Base-by-base conservation (phyloP, 2,113 vertebrate genomes). In the Rhodinocichla rosea region DNA sequence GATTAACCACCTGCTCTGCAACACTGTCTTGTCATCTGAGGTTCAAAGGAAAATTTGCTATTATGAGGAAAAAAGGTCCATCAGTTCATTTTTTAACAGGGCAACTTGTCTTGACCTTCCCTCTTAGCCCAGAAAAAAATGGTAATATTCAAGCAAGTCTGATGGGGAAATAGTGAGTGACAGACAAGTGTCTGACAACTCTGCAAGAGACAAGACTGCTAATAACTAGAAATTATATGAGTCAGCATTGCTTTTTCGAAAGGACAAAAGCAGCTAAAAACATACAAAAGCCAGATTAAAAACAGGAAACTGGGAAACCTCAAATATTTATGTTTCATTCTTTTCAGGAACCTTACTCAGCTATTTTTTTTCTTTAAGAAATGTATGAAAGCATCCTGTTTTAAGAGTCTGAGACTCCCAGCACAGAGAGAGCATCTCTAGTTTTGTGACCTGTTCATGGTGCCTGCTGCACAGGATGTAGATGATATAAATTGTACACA, bases 241-340 rank as follows among this genome's bases (percentile, higher is more conserved):
- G 6, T 20, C 44, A 52, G 26, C 7, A 11, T 2, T 15, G 17
- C 28, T 79, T 64, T 5, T 63, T 89, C 44, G 15, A 59, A 63
- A 77, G 44, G 40, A 23, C 11, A 52, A 44, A 1, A 1, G 14
- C 44, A 79, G 52, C 13, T 37, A 65, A 57, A 76, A 84, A 8
- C 9, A 84, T 23, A 52, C 35, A 82, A 89, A 92, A 42, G 9
- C 2, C 2, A 74, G 39, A 65, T 30, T 52, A 24, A 67, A 78
- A 82, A 24, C 49, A 44, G 37, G 24, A 87, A 94, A 63, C 32
- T 6, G 27, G n/a, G 27, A 84, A 65, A 59, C 13, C 11, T 33
- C 0, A 0, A 53, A 64, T 55, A 90, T 44, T 33, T 15, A 10
- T 2, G 2, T 33, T 84, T 35, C 3, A 11, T 56, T 85, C 23